phyloP scores from a whole-genome alignment of 2,888 invertebrate species.

The Caprella mutica region DNA sequence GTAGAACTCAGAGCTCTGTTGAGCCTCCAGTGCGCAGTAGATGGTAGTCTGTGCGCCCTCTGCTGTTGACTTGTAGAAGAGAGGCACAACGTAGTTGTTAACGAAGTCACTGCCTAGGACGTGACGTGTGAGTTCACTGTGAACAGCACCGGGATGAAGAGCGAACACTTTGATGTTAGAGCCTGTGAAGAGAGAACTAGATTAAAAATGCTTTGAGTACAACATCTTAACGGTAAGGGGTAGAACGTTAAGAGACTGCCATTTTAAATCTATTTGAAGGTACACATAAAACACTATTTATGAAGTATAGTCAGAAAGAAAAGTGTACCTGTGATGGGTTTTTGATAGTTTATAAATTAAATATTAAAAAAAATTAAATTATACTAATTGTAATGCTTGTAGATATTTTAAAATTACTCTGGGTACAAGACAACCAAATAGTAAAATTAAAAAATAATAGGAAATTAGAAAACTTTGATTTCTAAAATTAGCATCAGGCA shows the following conservation, averaged over 20 bases:
- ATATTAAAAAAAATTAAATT: background rate
- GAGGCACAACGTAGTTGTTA: slow-evolving; percentile 37
- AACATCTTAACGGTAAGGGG: too few relatives aligned
- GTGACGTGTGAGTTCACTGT: slow-evolving; percentile 40
- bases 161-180: slow-evolving; percentile 41
- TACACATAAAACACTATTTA: too few relatives aligned
- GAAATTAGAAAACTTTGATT: too few relatives aligned
- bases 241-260: too few relatives aligned
- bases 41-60: slow-evolving; percentile 59
- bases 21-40: slow-evolving; percentile 46
- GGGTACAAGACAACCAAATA: background rate
- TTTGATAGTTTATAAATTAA: too few relatives aligned
- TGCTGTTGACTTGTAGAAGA: slow-evolving; percentile 39
- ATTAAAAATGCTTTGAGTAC: too few relatives aligned
- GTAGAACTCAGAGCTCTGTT: background rate
- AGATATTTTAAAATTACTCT: too few relatives aligned
- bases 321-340: too few relatives aligned
- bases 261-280: too few relatives aligned
- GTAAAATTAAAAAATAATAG: background rate
- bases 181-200: slow-evolving; percentile 38
- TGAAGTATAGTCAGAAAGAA: background rate
- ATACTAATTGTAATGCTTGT: too few relatives aligned
- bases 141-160: slow-evolving; percentile 43
- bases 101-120: slow-evolving; percentile 38
- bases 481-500: background rate